phyloP scores from a whole-genome alignment of 2,888 invertebrate species.

The Hydroisotoma schaefferi region DNA sequence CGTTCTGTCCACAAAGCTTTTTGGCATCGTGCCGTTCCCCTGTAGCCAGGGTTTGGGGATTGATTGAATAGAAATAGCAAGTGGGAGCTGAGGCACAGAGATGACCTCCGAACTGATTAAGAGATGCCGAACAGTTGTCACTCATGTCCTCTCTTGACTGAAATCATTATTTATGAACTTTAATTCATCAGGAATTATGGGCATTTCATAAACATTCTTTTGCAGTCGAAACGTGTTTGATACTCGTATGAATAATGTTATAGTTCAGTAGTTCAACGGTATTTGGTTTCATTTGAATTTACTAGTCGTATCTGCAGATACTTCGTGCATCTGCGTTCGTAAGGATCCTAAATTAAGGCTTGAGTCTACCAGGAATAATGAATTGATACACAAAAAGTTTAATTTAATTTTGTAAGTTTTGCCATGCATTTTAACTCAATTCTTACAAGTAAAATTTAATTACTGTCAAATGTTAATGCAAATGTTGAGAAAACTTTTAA shows the following conservation, averaged over 20 bases:
- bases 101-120: slow-evolving; percentile 53
- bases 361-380: too few species aligned
- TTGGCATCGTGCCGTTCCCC: slow-evolving; percentile 48
- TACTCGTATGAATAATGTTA: background rate
- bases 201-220: background rate
- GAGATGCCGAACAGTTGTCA: slow-evolving; percentile 55
- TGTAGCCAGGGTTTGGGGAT: slow-evolving; percentile 53
- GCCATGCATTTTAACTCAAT: too few species aligned
- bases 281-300: too few species aligned
- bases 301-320: too few species aligned
- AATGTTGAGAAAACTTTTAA: too few species aligned
- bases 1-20: slow-evolving; percentile 51
- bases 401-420: too few species aligned
- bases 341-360: too few species aligned
- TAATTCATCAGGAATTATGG: background rate
- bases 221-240: background rate
- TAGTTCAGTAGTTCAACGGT: too few species aligned
- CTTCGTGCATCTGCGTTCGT: too few species aligned
- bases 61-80: slow-evolving; percentile 52
- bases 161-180: slow-evolving; percentile 6
- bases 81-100: slow-evolving; percentile 56
- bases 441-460: too few species aligned
- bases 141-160: slow-evolving; percentile 49
- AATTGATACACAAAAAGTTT: too few species aligned
- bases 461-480: too few species aligned